Percentiles rank a stretch among this genome's conserved stretches.
Evolutionary conservation across 1,140 invertebrate genomes (phyloP).

Genomic region (Megathymus violae): DNA sequence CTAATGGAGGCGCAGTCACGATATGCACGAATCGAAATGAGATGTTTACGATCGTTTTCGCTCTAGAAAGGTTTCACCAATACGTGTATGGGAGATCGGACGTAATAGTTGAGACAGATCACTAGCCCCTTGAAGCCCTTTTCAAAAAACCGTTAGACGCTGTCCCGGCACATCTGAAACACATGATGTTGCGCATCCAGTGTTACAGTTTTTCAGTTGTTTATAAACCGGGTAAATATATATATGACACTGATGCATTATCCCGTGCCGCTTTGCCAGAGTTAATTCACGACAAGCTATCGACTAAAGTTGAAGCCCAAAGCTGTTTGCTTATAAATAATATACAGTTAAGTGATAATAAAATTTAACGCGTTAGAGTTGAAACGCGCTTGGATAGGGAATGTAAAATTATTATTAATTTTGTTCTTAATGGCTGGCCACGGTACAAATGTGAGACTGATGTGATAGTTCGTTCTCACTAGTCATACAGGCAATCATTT

Average conservation of each 20-base stretch:
- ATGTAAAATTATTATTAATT: no score
- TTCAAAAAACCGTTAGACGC: slow-evolving; percentile 37
- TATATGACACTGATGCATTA: slow-evolving; percentile 12
- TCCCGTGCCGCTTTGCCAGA: background rate
- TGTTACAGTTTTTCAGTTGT: slow-evolving; percentile 27
- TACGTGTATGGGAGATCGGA: slow-evolving; percentile 34
- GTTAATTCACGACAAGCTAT: no score
- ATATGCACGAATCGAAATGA: slow-evolving; percentile 37
- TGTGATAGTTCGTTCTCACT: background rate
- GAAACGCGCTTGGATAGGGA: no score
- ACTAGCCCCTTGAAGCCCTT: slow-evolving; percentile 37
- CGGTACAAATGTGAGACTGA: background rate
- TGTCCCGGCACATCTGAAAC: slow-evolving; percentile 32
- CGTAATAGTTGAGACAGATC: slow-evolving; percentile 30
- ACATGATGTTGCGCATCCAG: slow-evolving; percentile 35
- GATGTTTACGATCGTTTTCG: slow-evolving; percentile 37
- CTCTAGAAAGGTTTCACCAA: slow-evolving; percentile 32
- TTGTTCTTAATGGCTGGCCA: no score
- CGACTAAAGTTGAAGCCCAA: no score
- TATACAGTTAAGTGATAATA: no score
- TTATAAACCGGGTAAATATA: background rate
- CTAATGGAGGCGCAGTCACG: slow-evolving; percentile 28
- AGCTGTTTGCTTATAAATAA: no score
- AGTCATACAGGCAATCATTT: slow-evolving; percentile 7
- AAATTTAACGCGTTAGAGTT: no score